Base-by-base conservation (phyloP, 2,888 invertebrate species). In the Toxonevra muliebris region DNA sequence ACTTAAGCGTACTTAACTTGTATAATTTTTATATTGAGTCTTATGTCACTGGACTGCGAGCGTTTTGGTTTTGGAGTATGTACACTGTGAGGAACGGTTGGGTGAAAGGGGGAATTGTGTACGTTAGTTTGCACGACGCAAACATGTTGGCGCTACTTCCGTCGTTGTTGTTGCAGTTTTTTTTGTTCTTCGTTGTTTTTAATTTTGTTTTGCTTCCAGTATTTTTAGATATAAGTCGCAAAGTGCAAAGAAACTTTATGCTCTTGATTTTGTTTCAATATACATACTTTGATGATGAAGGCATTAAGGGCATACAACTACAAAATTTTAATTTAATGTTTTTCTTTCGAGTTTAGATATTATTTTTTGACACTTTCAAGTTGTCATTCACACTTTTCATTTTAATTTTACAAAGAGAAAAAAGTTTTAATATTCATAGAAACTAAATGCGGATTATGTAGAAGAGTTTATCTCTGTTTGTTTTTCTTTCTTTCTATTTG, bases 201-300 rank as follows among this genome's bases (percentile, higher is more conserved):
- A 30, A 30, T 30, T 30, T 30, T 30, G 30, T 41, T 20, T 10
- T 17, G n/a, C 19, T 9, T 30, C 10, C 20, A 55, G 66, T 66
- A 61, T 66, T 66, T 66, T 66, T 66, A 66, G 60, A 60, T 65
- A 65, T n/a, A n/a, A n/a, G n/a, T 52, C 59, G 65, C 59, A 65
- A 55, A 65, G 65, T 65, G 65, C 52, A 65, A 59, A 59, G 52
- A 59, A 59, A 42, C 40, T 42, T 57, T 48, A 15, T 10, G 8
- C 15, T 42, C 42, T 62, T 53, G 5, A 13, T 58, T 5, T 61
- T 52, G 2, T 50, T 60, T 30, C 3, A 7, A 30, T 30, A 30
- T 7, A 30, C 7, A 30, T 7, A 30, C 7, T 30, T 30, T 30
- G 30, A 30, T 30, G 30, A 7, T 30, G 30, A 30, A 30, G 2